A percentile compares a stretch with the other conserved stretches of the same genome.
Conservation (phyloP, 1,140 invertebrate species). For the Calosoma granatense region DNA sequence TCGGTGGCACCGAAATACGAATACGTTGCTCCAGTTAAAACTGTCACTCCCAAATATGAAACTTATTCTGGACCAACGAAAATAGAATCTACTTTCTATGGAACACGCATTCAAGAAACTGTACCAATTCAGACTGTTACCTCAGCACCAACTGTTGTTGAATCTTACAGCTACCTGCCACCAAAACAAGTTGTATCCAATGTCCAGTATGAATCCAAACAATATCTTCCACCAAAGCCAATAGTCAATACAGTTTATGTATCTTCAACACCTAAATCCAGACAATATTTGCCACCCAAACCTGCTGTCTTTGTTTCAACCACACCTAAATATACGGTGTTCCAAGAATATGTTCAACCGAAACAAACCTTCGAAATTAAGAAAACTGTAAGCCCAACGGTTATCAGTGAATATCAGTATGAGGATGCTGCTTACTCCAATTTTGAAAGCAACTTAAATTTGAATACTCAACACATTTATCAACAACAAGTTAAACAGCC, state of each 20-base stretch:
- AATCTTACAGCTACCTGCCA: background rate
- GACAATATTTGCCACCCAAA: background rate
- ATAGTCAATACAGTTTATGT: background rate
- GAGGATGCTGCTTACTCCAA: background rate
- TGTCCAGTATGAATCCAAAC: background rate
- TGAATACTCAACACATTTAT: background rate
- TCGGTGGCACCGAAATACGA: background rate
- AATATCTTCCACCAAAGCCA: background rate
- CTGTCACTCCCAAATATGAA: background rate
- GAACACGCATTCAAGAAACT: no score
- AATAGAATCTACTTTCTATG: background rate
- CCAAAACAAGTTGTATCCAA: background rate
- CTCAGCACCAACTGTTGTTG: background rate
- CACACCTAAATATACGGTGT: background rate
- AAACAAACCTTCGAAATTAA: slow-evolving; percentile 5
- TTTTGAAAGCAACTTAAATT: background rate
- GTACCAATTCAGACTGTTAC: no score
- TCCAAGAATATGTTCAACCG: background rate
- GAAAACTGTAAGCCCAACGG: background rate
- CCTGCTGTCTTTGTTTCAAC: background rate
- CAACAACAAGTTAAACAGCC: slow-evolving; percentile 11
- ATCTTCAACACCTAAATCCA: background rate
- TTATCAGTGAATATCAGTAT: background rate
- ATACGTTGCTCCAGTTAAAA: background rate
- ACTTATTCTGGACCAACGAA: background rate